Evolutionary conservation across 2,888 invertebrate genomes (phyloP), one percentile per base, ranked within the genome.

Genomic region (Dryocosmus kuriphilus): DNA sequence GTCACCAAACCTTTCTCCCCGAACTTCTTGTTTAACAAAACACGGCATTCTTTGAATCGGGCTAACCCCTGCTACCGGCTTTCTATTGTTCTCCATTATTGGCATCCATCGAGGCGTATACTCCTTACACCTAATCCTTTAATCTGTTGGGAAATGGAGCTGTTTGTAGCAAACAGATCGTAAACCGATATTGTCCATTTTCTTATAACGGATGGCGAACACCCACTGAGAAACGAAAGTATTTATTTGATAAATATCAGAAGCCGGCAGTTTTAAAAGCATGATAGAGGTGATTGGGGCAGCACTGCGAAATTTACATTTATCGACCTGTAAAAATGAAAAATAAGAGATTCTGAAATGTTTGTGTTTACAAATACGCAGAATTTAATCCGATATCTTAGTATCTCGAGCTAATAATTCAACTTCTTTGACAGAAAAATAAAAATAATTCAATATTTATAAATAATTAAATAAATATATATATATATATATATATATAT

Each of bases 51-150:
- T 86, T 82, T 82, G 77, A 83, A 79, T 78, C 83, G 38, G 63
- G 46, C 74, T 77, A 74, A 75, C 22, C 78, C 80, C 73, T 76
- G 80, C 82, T 80, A 83, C 83, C 78, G 84, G 74, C 75, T 80
- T 61, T 22, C 75, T 85, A 89, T 90, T 90, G 90, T 90, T 90
- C 90, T 90, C 86, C 85, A 86, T 90, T 88, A 90, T 90, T 88
- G 83, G 79, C 82, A 82, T 83, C 84, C 84, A 87, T 78, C 87
- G 86, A 85, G 85, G 88, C 90, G 88, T 89, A 83, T 86, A 87
- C 84, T 88, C 85, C 87, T 88, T 88, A 87, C 88, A 87, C 85
- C 86, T 90, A 90, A 90, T 90, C 90, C 90, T 87, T 87, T 90
- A 90, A 90, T 90, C 90, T 86, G 76, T 77, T 77, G 65, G 76